Conservation (phyloP, 2,113 vertebrate genomes). For the Meleagris gallopavo region DNA sequence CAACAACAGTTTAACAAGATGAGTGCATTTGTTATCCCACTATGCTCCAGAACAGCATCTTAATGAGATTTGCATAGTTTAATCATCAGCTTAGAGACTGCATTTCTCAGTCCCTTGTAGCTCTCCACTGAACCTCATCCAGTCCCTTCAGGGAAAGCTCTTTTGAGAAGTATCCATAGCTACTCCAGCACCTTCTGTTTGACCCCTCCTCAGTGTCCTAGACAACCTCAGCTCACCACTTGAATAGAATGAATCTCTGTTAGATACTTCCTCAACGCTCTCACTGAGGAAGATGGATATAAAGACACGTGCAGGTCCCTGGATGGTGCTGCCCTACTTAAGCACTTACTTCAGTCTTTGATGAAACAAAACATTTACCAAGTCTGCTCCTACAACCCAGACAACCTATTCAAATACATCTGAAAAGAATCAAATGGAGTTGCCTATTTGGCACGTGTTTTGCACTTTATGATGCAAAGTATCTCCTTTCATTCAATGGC, state of each 20-base stretch:
- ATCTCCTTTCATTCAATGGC: background rate
- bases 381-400: conserved; percentile 1
- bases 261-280: conserved; percentile 13
- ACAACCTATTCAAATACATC: background rate
- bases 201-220: conserved; percentile 17
- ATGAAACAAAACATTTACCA: conserved; percentile 29
- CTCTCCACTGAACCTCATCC: background rate
- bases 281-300: background rate
- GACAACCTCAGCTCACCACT: background rate
- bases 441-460: background rate
- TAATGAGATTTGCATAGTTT: conserved; percentile 41
- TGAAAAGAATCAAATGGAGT: background rate
- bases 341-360: background rate
- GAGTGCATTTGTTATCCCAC: background rate
- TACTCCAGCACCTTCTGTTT: background rate
- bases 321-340: conserved; percentile 26
- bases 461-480: conserved; percentile 10
- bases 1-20: conserved; percentile 1
- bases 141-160: conserved; percentile 19
- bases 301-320: conserved; percentile 39
- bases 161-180: background rate
- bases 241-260: background rate
- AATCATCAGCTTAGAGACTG: background rate
- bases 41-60: background rate
- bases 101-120: background rate